Conservation (phyloP, 92 coral and sea anemone species). For the Umimayanthus chanpuru region DNA sequence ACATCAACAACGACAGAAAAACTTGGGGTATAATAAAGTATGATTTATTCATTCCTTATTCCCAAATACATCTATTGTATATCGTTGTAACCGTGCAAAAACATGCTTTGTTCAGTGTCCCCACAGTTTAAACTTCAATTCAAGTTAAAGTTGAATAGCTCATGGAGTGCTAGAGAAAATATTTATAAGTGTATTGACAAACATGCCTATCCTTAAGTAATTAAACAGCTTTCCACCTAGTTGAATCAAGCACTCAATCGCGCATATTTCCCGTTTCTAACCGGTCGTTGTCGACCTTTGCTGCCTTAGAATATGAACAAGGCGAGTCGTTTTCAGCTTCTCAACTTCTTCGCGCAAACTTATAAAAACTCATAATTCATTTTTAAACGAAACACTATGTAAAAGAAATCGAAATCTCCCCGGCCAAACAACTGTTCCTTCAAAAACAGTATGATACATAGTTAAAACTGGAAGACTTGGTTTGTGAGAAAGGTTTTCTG, state of each 20-base stretch:
- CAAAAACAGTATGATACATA: background rate
- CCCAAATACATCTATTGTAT: background rate
- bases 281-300: background rate
- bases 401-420: background rate
- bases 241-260: background rate
- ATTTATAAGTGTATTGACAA: background rate
- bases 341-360: background rate
- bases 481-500: too few relatives aligned
- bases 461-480: too few relatives aligned
- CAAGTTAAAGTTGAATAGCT: background rate
- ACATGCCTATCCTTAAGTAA: background rate
- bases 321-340: background rate
- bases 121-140: background rate
- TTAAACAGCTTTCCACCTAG: background rate
- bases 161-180: constrained; percentile 11
- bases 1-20: background rate
- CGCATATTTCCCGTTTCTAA: background rate
- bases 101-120: background rate
- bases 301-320: background rate
- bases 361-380: background rate
- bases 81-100: constrained; percentile 13
- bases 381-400: too few relatives aligned
- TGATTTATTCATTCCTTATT: constrained; percentile 11
- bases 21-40: background rate
- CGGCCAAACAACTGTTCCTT: background rate